Evolutionary conservation across 2,888 invertebrate genomes (phyloP).

Genomic region (Cerastis leucographa): DNA sequence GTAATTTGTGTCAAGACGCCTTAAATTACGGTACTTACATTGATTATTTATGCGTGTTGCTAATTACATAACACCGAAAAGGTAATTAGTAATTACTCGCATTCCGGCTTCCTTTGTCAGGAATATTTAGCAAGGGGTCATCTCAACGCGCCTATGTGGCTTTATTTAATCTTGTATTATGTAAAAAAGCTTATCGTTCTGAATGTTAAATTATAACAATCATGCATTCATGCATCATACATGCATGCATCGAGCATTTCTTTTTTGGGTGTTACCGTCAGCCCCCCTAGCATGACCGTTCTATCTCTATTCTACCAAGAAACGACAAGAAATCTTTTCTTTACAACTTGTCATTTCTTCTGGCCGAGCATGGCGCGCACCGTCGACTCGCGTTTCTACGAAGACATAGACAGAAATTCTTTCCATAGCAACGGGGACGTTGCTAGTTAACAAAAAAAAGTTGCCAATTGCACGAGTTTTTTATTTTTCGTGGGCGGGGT

Average conservation of each 20-base stretch:
- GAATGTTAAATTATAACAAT: background rate
- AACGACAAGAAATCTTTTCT: too few relatives aligned
- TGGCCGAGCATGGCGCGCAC: too few relatives aligned
- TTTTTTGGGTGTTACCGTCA: background rate
- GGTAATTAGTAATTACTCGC: conserved; percentile 36
- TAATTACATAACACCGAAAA: conserved; percentile 38
- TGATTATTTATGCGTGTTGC: conserved; percentile 31
- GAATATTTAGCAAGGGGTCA: background rate
- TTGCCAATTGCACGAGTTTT: too few relatives aligned
- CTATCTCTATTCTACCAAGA: too few relatives aligned
- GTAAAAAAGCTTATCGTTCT: background rate
- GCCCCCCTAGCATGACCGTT: too few relatives aligned
- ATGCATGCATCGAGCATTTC: too few relatives aligned
- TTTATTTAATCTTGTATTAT: background rate
- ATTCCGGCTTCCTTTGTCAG: conserved; percentile 12
- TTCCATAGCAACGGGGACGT: too few relatives aligned
- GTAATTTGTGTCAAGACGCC: conserved; percentile 7
- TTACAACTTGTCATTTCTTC: too few relatives aligned
- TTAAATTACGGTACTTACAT: conserved; percentile 20
- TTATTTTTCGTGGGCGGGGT: too few relatives aligned
- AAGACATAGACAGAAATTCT: too few relatives aligned
- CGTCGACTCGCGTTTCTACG: too few relatives aligned
- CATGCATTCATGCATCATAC: background rate
- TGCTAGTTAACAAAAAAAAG: too few relatives aligned
- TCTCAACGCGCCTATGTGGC: background rate